Conservation (phyloP, 2,113 vertebrate species). For the Laterallus jamaicensis region DNA sequence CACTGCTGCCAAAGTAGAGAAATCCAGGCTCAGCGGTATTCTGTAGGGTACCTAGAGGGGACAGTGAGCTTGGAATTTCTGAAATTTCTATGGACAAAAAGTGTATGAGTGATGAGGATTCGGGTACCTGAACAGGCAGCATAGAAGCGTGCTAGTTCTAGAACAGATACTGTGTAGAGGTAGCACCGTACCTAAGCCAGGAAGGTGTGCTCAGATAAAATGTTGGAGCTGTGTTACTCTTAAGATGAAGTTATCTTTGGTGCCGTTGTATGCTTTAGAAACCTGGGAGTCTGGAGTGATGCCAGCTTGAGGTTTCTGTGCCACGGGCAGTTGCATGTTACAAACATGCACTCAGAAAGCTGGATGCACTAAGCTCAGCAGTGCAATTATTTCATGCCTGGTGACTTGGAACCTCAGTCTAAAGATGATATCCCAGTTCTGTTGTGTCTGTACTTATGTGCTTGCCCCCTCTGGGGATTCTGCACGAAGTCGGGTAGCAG, state of each 20-base stretch:
- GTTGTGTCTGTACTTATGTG: background rate
- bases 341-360: background rate
- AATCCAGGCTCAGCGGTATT: background rate
- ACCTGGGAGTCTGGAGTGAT: background rate
- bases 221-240: background rate
- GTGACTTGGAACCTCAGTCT: background rate
- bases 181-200: background rate
- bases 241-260: background rate
- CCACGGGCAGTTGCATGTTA: background rate
- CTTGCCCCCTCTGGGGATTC: background rate
- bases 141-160: background rate
- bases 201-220: background rate
- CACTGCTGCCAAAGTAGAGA: background rate
- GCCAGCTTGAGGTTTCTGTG: background rate
- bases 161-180: accelerated
- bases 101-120: background rate
- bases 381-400: background rate
- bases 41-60: background rate
- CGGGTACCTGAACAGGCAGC: background rate
- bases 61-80: background rate
- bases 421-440: background rate
- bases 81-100: background rate
- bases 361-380: background rate
- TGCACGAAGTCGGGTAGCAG: background rate
- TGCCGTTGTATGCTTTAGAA: background rate